phyloP scores from a whole-genome alignment of 64 coral and sea anemone genomes.

The Astreopora myriophthalma region DNA sequence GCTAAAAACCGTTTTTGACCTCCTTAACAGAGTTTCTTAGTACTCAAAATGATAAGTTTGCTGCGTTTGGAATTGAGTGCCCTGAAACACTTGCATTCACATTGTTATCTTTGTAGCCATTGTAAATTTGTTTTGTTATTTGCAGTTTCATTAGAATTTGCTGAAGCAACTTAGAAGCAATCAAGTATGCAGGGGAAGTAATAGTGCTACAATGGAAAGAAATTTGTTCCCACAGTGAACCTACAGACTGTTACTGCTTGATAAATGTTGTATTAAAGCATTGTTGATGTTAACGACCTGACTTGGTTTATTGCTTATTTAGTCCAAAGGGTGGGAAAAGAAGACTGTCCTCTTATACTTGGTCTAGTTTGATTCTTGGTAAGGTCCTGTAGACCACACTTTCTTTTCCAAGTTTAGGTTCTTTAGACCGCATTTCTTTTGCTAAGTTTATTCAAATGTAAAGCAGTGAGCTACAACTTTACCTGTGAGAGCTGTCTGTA shows the following conservation, averaged over 20 bases:
- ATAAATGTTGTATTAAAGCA: slow-evolving; percentile 36
- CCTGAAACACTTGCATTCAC: too few species aligned
- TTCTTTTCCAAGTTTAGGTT: too few species aligned
- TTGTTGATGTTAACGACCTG: neutral
- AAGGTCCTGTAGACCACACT: too few species aligned
- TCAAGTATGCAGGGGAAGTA: neutral
- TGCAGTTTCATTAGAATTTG: slow-evolving; percentile 57
- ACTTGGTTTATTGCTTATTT: neutral
- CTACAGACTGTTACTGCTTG: neutral
- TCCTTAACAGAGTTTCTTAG: too few species aligned
- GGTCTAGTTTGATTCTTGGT: neutral
- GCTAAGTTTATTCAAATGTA: too few species aligned
- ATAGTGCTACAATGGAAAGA: neutral
- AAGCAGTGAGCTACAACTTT: too few species aligned
- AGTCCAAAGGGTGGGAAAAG: neutral
- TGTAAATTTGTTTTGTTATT: neutral
- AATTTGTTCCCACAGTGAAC: neutral
- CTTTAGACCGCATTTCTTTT: too few species aligned
- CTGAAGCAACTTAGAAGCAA: neutral
- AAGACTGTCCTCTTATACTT: neutral
- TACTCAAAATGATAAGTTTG: too few species aligned
- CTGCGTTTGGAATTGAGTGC: too few species aligned
- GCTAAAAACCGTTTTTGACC: too few species aligned
- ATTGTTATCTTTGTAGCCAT: too few species aligned
- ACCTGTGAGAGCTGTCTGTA: too few species aligned